Conservation (phyloP, 2,113 vertebrate genomes). For the Chaetura pelagica region DNA sequence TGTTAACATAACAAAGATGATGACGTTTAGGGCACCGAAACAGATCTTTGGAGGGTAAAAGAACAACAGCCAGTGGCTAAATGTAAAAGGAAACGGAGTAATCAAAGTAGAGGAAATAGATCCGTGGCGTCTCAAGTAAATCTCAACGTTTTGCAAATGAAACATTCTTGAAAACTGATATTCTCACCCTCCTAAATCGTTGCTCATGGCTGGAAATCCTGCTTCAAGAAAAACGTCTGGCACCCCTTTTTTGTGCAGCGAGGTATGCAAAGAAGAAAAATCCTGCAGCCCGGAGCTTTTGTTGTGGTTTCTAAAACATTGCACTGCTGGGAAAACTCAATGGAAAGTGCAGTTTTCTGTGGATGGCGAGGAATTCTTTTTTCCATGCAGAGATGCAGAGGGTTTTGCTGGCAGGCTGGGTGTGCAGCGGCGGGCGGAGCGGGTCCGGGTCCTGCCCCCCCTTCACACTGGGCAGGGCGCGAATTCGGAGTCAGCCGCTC, state of each 20-base stretch:
- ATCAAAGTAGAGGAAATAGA: constrained; percentile 23
- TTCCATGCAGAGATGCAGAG: not conserved
- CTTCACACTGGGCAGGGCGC: not conserved
- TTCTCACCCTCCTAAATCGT: constrained; percentile 25
- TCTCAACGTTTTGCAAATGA: constrained; percentile 19
- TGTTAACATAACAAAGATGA: constrained; percentile 37
- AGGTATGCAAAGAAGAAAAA: constrained; percentile 42
- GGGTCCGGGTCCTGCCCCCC: not conserved
- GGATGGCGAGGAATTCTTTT: not conserved
- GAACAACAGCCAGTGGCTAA: constrained; percentile 36
- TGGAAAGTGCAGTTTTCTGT: constrained; percentile 6
- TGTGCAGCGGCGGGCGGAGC: not conserved
- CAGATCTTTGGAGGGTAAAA: constrained; percentile 3
- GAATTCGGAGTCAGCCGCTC: constrained; percentile 22
- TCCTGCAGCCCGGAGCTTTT: not conserved
- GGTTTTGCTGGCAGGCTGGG: not conserved
- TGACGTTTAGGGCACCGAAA: constrained; percentile 17
- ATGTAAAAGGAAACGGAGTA: not conserved
- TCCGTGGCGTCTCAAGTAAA: not conserved
- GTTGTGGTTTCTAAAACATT: constrained; percentile 46
- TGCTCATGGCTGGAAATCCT: constrained; percentile 27
- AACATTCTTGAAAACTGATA: constrained; percentile 52
- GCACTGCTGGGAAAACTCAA: constrained; percentile 23
- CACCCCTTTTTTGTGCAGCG: not conserved
- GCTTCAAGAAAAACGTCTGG: constrained; percentile 52